Conservation (phyloP, 2,888 invertebrate species). For the Teleiodes luculella region DNA sequence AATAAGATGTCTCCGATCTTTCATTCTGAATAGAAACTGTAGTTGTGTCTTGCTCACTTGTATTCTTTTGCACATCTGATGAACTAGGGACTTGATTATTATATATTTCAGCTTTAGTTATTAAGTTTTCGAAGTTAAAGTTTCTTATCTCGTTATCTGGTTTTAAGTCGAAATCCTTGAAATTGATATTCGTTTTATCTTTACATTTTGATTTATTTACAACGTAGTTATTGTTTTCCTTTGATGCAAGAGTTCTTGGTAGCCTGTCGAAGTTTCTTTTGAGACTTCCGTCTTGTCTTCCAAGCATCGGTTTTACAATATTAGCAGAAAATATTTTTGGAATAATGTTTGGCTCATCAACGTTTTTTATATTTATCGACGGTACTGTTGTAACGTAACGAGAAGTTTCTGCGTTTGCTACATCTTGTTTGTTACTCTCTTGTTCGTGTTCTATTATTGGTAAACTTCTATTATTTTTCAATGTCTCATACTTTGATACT, state of each 20-base stretch:
- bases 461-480: slow-evolving; percentile 46
- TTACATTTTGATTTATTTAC: slow-evolving; percentile 46
- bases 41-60: slow-evolving; percentile 49
- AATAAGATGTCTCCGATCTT: slow-evolving; percentile 71
- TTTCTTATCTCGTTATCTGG: slow-evolving; percentile 57
- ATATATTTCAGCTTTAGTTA: slow-evolving; percentile 74
- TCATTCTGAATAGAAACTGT: slow-evolving; percentile 46
- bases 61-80: slow-evolving; percentile 63
- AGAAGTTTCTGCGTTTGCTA: slow-evolving; percentile 37
- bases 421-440: slow-evolving; percentile 40
- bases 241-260: slow-evolving; percentile 51
- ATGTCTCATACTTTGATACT: slow-evolving; percentile 48
- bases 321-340: slow-evolving; percentile 45
- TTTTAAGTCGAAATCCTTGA: slow-evolving; percentile 36
- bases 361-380: slow-evolving; percentile 61
- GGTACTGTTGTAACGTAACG: slow-evolving; percentile 49
- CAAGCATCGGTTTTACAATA: slow-evolving; percentile 35
- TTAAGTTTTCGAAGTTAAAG: slow-evolving; percentile 73
- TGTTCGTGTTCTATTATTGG: slow-evolving; percentile 47
- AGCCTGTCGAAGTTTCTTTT: slow-evolving; percentile 60
- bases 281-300: slow-evolving; percentile 46
- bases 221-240: slow-evolving; percentile 50
- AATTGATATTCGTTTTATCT: slow-evolving; percentile 37
- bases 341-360: slow-evolving; percentile 49
- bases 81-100: slow-evolving; percentile 67